These are phyloP conservation scores for Villa cingulata DNA, from an alignment of 2,888 invertebrate genomes.

Conservation along the genomic window DNA sequence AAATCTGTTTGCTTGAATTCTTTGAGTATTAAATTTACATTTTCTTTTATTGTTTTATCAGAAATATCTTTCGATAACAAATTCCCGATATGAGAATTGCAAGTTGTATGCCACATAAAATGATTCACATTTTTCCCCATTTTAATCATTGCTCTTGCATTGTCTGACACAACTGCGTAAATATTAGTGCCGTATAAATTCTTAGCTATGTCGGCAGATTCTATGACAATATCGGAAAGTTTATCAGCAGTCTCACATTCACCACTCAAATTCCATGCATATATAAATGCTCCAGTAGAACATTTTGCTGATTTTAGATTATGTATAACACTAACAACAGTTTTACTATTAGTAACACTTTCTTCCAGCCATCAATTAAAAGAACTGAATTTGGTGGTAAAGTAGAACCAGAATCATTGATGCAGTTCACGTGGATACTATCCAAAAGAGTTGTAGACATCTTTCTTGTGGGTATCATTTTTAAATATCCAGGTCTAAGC, in stretches of 20 bases:
- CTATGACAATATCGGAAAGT: slow-evolving; percentile 12
- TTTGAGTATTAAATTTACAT: not conserved
- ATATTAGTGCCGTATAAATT: too few relatives aligned
- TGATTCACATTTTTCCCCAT: slow-evolving; percentile 14
- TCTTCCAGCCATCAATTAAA: slow-evolving; percentile 14
- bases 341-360: slow-evolving; percentile 8
- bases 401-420: not conserved
- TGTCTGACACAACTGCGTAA: too few relatives aligned
- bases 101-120: slow-evolving; percentile 15
- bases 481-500: not conserved
- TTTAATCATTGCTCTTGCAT: slow-evolving; percentile 16
- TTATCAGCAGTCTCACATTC: slow-evolving; percentile 10
- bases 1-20: slow-evolving; percentile 1
- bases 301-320: not conserved
- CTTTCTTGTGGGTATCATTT: not conserved
- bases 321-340: slow-evolving; percentile 8
- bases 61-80: slow-evolving; percentile 1
- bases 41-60: not conserved
- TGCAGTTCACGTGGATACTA: not conserved
- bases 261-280: slow-evolving; percentile 14
- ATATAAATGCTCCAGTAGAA: slow-evolving; percentile 4
- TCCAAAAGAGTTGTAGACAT: not conserved
- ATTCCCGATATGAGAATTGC: too few relatives aligned
- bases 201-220: too few relatives aligned
- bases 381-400: slow-evolving; percentile 1